Conservation (phyloP, 2,888 invertebrate genomes). For the Colostygia pectinataria region DNA sequence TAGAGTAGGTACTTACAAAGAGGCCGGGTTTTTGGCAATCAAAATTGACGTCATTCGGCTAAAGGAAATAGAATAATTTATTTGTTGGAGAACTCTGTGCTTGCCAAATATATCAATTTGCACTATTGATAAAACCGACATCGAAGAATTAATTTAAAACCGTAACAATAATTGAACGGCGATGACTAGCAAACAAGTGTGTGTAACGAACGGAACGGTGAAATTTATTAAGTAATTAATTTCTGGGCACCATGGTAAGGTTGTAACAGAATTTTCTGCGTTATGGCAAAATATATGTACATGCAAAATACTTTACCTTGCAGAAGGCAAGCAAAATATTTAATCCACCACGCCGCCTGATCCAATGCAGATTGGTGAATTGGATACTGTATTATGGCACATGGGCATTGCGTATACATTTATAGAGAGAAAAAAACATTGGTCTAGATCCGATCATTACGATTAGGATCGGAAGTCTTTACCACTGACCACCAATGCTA, state of each 20-base stretch:
- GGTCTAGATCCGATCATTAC: too few species aligned
- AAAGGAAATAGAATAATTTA: conserved; percentile 42
- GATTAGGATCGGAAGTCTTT: too few species aligned
- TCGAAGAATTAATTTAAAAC: conserved; percentile 19
- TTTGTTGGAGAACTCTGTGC: conserved; percentile 15
- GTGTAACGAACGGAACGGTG: conserved; percentile 40
- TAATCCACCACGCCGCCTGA: too few species aligned
- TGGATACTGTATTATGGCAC: too few species aligned
- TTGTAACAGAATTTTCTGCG: conserved; percentile 29
- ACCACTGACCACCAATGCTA: too few species aligned
- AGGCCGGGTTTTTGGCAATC: conserved; percentile 39
- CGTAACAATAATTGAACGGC: conserved; percentile 43
- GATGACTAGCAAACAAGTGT: conserved; percentile 53
- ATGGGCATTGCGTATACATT: too few species aligned
- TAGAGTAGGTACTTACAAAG: conserved; percentile 40
- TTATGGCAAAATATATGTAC: too few species aligned
- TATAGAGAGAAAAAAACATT: too few species aligned
- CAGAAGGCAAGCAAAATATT: too few species aligned
- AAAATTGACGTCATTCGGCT: conserved; percentile 45
- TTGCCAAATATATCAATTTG: background rate
- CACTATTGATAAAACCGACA: conserved; percentile 3
- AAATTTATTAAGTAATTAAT: conserved; percentile 56
- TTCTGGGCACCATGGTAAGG: conserved; percentile 30
- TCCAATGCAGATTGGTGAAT: too few species aligned
- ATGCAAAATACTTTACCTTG: too few species aligned